Percentiles rank a stretch among this genome's conserved stretches.
These are phyloP conservation scores for Rhodeus uyekii DNA, from an alignment of 2,797 vertebrate species.

Conservation along the genomic window DNA sequence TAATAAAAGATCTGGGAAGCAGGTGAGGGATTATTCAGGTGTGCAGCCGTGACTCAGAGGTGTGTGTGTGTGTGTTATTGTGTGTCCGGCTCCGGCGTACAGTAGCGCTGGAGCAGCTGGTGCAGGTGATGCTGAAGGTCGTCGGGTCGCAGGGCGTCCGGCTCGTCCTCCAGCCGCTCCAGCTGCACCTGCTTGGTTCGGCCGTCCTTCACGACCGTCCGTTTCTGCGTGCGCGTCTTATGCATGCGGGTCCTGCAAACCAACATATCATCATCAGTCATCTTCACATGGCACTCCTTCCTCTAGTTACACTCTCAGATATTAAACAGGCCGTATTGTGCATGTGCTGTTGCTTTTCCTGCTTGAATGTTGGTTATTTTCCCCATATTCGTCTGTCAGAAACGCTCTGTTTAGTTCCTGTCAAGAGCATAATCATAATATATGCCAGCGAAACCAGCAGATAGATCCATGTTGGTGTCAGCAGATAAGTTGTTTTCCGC, in stretches of 20 bases:
- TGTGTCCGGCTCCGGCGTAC: constrained; percentile 71
- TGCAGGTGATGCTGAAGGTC: constrained; percentile 89
- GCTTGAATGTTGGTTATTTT: no score
- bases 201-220: constrained; percentile 90
- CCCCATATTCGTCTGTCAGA: no score
- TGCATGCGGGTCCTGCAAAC: constrained; percentile 84
- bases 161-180: constrained; percentile 87
- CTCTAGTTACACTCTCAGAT: neutral
- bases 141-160: constrained; percentile 81
- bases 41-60: neutral
- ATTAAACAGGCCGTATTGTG: neutral
- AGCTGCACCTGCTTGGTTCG: constrained; percentile 84
- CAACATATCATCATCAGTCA: no score
- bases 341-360: no score
- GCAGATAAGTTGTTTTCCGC: no score
- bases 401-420: no score
- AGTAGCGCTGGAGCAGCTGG: constrained; percentile 87
- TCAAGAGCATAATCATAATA: no score
- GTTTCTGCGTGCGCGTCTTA: constrained; percentile 90
- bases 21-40: neutral
- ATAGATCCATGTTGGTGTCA: no score
- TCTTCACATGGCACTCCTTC: no score
- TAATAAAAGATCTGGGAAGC: constrained; percentile 41
- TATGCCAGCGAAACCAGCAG: no score
- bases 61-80: constrained; percentile 53